Evolutionary conservation across 2,888 invertebrate genomes (phyloP), one percentile per base, ranked within the genome.

Genomic region (Eulithis testata): DNA sequence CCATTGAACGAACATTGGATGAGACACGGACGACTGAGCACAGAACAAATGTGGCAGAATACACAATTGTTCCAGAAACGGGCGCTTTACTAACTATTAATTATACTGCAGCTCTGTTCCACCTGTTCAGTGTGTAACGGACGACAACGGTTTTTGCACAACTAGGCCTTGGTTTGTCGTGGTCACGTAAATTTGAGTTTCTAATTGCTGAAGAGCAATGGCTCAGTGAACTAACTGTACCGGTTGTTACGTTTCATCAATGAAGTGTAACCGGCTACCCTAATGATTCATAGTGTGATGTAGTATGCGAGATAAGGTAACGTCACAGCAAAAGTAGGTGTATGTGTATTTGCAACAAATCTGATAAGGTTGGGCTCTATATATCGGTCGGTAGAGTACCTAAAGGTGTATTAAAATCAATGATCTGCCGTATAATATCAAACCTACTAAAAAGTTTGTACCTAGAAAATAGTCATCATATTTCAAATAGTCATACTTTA

Each of bases 101-200:
- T 63, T 57, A 57, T 27, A 49, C 60, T 54, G 53, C 55, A 59
- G 9, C 54, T 31, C 63, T 66, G 79, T 79, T 75, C 79, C 80
- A 82, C 76, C 79, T 80, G 80, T 76, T 79, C 75, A 76, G 72
- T 79, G 78, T 73, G 77, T 89, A 89, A 87, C 88, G 88, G 88
- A 75, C 78, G 76, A 75, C 83, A 86, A 88, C 86, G 87, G 87
- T 83, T 87, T 88, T 86, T 84, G 87, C 85, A 88, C 87, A 88
- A 85, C 79, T 85, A 82, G 85, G 86, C 80, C 84, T 86, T 78
- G 76, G 74, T 74, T 78, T 79, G 81, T 79, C 80, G 74, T 76
- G 74, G 75, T 81, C 83, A 82, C 80, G 83, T 82, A 80, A 78
- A 76, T 74, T 77, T 78, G 74, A 76, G 78, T 83, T 83, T 83